These are phyloP conservation scores for Takifugu bimaculatus DNA, from an alignment of 2,113 vertebrate genomes.

Conservation along the genomic window DNA sequence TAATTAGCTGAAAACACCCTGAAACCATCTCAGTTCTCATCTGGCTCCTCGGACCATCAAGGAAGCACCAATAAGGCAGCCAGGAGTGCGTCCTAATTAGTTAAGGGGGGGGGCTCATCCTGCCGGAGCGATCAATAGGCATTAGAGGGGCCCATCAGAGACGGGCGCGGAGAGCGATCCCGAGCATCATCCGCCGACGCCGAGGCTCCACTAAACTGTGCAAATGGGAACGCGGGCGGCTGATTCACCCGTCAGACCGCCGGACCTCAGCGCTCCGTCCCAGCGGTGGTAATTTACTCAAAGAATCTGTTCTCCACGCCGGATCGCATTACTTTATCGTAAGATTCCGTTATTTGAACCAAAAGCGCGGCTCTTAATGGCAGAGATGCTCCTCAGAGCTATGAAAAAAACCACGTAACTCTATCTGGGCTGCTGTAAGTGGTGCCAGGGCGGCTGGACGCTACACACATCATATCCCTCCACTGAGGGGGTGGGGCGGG, in stretches of 20 bases:
- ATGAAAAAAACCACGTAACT: slow-evolving; percentile 5
- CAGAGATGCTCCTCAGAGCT: too few species aligned
- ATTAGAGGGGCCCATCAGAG: slow-evolving; percentile 68
- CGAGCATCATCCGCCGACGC: slow-evolving; percentile 47
- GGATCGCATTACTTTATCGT: too few species aligned
- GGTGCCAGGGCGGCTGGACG: slow-evolving; percentile 34
- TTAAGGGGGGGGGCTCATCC: slow-evolving; percentile 65
- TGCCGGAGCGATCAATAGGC: slow-evolving; percentile 69
- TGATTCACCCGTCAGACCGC: slow-evolving; percentile 30
- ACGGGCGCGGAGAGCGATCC: slow-evolving; percentile 48
- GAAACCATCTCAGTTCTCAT: slow-evolving; percentile 38
- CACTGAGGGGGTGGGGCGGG: neutral
- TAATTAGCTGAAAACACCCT: slow-evolving; percentile 26
- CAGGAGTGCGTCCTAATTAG: slow-evolving; percentile 77
- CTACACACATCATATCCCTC: neutral
- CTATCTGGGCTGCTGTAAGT: slow-evolving; percentile 5
- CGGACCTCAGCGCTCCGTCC: slow-evolving; percentile 23
- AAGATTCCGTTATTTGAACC: neutral
- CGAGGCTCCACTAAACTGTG: slow-evolving; percentile 39
- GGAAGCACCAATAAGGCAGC: slow-evolving; percentile 72
- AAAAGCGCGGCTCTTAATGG: neutral
- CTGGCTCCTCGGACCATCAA: slow-evolving; percentile 56
- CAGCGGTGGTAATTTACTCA: too few species aligned
- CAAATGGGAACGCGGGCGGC: slow-evolving; percentile 44
- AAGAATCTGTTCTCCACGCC: too few species aligned